Evolutionary conservation across 2,888 invertebrate genomes (phyloP), one percentile per base, ranked within the genome.

Genomic region (Xanthia icteritia): DNA sequence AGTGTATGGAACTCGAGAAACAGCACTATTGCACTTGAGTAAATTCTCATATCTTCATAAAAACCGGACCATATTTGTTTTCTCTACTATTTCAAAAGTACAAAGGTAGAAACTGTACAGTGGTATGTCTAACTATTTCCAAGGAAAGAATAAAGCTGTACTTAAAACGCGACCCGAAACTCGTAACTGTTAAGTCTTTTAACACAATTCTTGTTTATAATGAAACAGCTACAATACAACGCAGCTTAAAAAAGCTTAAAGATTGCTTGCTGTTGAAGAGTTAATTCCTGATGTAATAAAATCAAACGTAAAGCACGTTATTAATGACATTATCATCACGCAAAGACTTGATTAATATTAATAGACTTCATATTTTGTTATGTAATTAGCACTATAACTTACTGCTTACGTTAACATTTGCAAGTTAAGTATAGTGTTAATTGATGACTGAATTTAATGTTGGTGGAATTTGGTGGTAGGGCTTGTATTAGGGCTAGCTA

Each of bases 391-490:
- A 54, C 6, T 70, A 11, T 56, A 70, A 63, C 13, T 63, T 77
- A 76, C 27, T 72, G 65, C 70, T 51, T 56, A 56, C 23, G 64
- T 68, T 78, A 78, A 73, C 75, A 78, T 82, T 85, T 61, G 0
- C 13, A 76, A 64, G 63, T n/a, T 23, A 69, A 77, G n/a, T n/a
- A n/a, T n/a, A n/a, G n/a, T n/a, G n/a, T n/a, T n/a, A 72, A 82
- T 82, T 75, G 54, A 85, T 84, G 65, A 0, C 56, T 72, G 60
- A 76, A 75, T 68, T 42, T 45, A 64, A 71, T 79, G 42, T 17
- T 48, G 5, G 48, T 48, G 48, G 17, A 48, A 48, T 48, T 48
- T 48, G 48, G 5, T 48, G 48, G 48, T 17, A 48, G 17, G 48
- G 5, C 48, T 5, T 48, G 17, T 48, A 17, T 1, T 5, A 48